Percentiles rank a stretch among this genome's conserved stretches.
Conservation (phyloP, 2,113 vertebrate species). For the Platysternon megacephalum region DNA sequence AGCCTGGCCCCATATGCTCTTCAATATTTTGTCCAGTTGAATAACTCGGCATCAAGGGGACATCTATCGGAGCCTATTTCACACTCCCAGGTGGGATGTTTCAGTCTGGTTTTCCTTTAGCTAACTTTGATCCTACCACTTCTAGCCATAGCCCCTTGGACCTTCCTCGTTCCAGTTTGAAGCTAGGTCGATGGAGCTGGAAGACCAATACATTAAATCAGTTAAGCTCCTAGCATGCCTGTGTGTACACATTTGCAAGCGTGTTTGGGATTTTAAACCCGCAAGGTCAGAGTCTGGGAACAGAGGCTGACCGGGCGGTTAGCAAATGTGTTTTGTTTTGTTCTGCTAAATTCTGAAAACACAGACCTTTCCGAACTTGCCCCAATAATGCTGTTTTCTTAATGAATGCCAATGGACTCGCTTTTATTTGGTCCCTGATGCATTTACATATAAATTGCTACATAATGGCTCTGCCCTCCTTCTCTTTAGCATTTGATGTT, state of each 20-base stretch:
- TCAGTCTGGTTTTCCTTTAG: neutral
- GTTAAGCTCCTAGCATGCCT: fast-evolving
- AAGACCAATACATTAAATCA: fast-evolving
- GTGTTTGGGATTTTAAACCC: neutral
- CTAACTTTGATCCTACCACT: neutral
- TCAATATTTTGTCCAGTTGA: neutral
- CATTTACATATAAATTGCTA: conserved; percentile 85
- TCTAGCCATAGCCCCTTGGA: neutral
- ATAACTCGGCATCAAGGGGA: neutral
- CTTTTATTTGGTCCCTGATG: conserved; percentile 63
- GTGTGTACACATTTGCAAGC: neutral
- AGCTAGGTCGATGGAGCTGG: fast-evolving
- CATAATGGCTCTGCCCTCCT: conserved; percentile 75
- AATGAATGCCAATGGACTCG: conserved; percentile 32
- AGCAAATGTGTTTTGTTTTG: neutral
- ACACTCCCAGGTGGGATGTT: neutral
- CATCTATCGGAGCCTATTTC: neutral
- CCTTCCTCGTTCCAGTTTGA: neutral
- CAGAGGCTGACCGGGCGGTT: neutral
- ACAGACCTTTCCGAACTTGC: neutral
- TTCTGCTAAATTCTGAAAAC: neutral
- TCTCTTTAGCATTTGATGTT: conserved; percentile 67
- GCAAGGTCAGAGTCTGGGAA: neutral
- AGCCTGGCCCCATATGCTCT: neutral
- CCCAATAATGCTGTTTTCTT: conserved; percentile 4